These are phyloP conservation scores for Okapia johnstoni DNA, from an alignment of 2,113 vertebrate genomes.

Conservation along the genomic window DNA sequence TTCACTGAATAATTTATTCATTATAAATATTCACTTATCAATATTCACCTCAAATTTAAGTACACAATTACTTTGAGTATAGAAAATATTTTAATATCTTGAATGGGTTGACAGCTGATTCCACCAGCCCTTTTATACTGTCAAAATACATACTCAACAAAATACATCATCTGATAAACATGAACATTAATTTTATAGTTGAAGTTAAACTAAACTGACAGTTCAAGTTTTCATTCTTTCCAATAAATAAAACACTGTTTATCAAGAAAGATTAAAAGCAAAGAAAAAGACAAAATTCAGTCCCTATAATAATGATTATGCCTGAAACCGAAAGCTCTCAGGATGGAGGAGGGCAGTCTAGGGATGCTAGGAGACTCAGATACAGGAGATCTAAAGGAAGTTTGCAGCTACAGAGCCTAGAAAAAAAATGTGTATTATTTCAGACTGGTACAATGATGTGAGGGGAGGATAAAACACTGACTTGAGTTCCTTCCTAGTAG, in stretches of 20 bases:
- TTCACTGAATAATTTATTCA: background rate
- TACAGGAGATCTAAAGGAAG: background rate
- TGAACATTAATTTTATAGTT: conserved; percentile 4
- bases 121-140: background rate
- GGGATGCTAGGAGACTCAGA: background rate
- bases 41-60: conserved; percentile 33
- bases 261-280: conserved; percentile 11
- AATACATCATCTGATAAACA: background rate
- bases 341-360: background rate
- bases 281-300: conserved; percentile 11
- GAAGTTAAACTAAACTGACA: background rate
- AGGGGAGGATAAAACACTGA: background rate
- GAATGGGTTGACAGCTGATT: background rate
- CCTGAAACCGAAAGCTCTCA: background rate
- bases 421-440: background rate
- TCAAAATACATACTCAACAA: conserved; percentile 24
- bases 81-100: conserved; percentile 21
- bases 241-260: background rate
- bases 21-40: background rate
- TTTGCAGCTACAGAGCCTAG: background rate
- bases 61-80: background rate
- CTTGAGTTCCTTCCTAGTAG: background rate
- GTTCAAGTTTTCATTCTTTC: background rate
- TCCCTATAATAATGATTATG: background rate
- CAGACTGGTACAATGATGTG: background rate